Evolutionary conservation across 2,888 invertebrate genomes (phyloP), one percentile per base, ranked within the genome.

Genomic region (Drosophila prolongata): DNA sequence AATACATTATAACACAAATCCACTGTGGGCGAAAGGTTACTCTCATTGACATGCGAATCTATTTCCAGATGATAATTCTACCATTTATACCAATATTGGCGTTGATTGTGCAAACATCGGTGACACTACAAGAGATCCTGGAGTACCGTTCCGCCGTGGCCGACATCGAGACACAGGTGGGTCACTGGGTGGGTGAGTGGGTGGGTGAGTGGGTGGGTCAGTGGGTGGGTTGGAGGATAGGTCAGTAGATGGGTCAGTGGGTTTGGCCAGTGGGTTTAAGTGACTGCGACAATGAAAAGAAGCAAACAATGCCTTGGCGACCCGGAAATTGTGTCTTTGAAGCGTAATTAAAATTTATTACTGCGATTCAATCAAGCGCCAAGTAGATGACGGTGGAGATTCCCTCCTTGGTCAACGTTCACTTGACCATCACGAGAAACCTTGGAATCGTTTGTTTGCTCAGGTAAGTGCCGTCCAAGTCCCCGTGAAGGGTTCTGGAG

Each of bases 41-140:
- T 35, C 53, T 76, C 66, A 71, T 77, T 76, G 77, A 68, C 58
- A 78, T 78, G 56, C 55, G 55, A 73, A 61, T 61, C 62, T 64
- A 77, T 75, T 89, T 82, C 49, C 91, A 92, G 81, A 96, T 97
- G 94, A 93, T 97, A 72, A 94, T 96, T 47, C 93, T 97, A 61
- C 97, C 97, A 9, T 97, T 97, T 93, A 96, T 97, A 78, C 97
- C 97, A 16, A 97, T 97, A 89, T 93, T 96, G 89, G 97, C 97
- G 0, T 94, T 97, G 75, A 97, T 97, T 88, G 95, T 96, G 27
- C 97, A 97, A 92, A 97, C 97, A 59, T 95, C 96, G 3, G 93
- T 96, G 67, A 95, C 95, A 9, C 93, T 97, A 67, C 95, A 95
- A 90, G 95, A 95, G 90, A 96, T 96, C 84, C 94, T 97, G 87